phyloP scores from a whole-genome alignment of 2,888 invertebrate genomes.

The Megalurothrips usitatus region DNA sequence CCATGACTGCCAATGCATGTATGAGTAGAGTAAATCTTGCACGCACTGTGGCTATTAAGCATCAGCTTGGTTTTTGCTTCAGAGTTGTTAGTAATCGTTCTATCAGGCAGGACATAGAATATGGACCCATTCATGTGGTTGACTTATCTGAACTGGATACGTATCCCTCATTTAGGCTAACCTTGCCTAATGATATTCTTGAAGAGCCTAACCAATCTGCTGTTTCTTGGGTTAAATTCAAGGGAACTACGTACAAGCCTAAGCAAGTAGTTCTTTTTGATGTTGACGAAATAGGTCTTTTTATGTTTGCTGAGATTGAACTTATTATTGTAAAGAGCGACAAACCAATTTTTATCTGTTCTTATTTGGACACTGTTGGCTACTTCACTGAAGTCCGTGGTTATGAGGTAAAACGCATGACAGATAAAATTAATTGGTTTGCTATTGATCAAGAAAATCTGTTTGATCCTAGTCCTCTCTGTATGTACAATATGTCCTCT shows the following conservation, averaged over 20 bases:
- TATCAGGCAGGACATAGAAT: not conserved
- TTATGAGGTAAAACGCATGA: not conserved
- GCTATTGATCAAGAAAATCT: slow-evolving; percentile 8
- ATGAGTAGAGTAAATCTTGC: slow-evolving; percentile 2
- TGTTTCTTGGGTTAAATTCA: slow-evolving; percentile 15
- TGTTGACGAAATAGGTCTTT: not conserved
- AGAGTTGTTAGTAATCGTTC: slow-evolving; percentile 6
- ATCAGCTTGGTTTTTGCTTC: not conserved
- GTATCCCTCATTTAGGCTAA: not conserved
- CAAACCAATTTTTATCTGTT: slow-evolving; percentile 15
- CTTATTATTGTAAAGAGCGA: not conserved
- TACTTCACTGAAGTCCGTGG: slow-evolving; percentile 6
- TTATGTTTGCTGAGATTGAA: slow-evolving; percentile 18
- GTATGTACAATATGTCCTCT: slow-evolving; percentile 8
- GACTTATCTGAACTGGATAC: not conserved
- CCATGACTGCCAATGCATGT: not conserved
- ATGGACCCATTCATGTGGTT: slow-evolving; percentile 3
- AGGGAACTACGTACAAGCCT: slow-evolving; percentile 6
- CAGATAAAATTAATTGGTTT: slow-evolving; percentile 15
- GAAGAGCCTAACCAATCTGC: not conserved
- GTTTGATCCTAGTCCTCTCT: slow-evolving; percentile 11
- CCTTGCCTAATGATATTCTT: not conserved
- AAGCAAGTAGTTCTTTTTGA: slow-evolving; percentile 15
- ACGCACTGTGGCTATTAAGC: not conserved
- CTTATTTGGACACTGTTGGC: not conserved